These are phyloP conservation scores for Fregata magnificens DNA, from an alignment of 2,113 vertebrate genomes.

Conservation along the genomic window DNA sequence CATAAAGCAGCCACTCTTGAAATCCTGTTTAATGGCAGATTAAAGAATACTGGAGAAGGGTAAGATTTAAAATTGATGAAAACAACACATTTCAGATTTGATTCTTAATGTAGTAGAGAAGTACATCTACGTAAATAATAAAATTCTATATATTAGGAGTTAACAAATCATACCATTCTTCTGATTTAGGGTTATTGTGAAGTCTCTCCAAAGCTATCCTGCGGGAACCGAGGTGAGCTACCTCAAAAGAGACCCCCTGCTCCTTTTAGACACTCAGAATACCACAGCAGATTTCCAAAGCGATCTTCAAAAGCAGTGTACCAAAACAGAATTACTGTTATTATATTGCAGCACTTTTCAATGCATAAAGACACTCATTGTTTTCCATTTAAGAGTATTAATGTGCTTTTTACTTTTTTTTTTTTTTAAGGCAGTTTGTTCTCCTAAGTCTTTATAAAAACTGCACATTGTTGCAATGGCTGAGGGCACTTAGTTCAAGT, in stretches of 20 bases:
- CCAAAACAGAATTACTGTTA: not conserved
- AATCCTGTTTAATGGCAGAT: not conserved
- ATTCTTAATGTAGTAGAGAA: not conserved
- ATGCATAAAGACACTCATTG: conserved; percentile 23
- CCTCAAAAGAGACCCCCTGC: too few species aligned
- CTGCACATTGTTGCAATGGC: not conserved
- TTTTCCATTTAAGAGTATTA: conserved; percentile 26
- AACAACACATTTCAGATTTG: not conserved
- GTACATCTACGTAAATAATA: not conserved
- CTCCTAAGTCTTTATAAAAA: not conserved
- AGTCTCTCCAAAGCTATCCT: not conserved
- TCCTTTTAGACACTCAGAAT: not conserved
- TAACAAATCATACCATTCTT: not conserved
- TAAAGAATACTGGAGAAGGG: not conserved
- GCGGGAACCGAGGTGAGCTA: not conserved
- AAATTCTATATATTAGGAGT: not conserved
- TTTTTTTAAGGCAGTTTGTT: not conserved
- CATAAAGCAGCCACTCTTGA: not conserved
- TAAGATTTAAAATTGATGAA: not conserved
- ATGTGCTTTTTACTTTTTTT: not conserved
- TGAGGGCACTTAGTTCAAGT: not conserved
- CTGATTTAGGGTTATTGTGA: not conserved
- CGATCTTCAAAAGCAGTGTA: not conserved
- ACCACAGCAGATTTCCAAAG: not conserved
- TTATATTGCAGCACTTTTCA: not conserved